Conservation (phyloP, 2,797 vertebrate genomes). For the Pseudomugil tenellus region DNA sequence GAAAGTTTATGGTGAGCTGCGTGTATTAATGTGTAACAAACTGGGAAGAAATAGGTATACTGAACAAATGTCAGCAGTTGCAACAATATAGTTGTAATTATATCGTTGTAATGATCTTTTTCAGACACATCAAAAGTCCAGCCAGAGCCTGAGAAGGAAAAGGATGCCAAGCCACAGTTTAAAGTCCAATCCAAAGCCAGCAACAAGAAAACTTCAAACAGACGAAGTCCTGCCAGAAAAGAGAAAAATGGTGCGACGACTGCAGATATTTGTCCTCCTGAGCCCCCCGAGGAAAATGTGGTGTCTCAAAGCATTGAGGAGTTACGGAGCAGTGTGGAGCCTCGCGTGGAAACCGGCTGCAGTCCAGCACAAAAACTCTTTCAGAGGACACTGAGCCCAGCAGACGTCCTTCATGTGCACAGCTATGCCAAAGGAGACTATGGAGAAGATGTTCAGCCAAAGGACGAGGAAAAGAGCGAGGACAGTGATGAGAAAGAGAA, state of each 20-base stretch:
- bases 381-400: constrained; percentile 85
- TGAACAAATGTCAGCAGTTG: background rate
- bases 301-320: background rate
- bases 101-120: constrained; percentile 12
- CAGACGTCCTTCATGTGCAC: constrained; percentile 88
- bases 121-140: constrained; percentile 51
- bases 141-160: constrained; percentile 50
- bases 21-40: background rate
- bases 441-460: constrained; percentile 63
- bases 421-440: constrained; percentile 90
- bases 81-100: background rate
- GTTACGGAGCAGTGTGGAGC: constrained; percentile 14
- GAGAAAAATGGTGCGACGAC: constrained; percentile 41
- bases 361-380: constrained; percentile 70
- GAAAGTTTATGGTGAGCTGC: background rate
- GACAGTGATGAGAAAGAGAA: constrained; percentile 57
- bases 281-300: constrained; percentile 34
- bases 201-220: constrained; percentile 49
- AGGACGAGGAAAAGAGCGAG: constrained; percentile 72
- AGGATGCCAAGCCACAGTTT: constrained; percentile 41
- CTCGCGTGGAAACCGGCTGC: constrained; percentile 22
- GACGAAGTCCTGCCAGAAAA: constrained; percentile 52
- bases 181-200: constrained; percentile 50
- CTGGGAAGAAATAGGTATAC: background rate
- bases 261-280: constrained; percentile 3